phyloP scores from a whole-genome alignment of 1,140 invertebrate species.

The Lasioglossum albipes region DNA sequence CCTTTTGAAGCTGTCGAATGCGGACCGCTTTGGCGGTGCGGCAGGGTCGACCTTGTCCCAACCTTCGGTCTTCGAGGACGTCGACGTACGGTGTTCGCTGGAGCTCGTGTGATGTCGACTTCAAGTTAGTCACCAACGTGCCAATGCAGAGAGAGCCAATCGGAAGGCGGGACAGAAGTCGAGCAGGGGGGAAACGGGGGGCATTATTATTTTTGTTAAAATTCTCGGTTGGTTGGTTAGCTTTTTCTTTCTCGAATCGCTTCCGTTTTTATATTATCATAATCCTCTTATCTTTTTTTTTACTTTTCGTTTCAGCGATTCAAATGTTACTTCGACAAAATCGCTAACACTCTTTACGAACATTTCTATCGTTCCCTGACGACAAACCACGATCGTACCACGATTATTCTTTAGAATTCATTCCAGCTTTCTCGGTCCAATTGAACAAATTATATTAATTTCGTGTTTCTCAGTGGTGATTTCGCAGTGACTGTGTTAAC shows the following conservation, averaged over 20 bases:
- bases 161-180: conserved; percentile 60
- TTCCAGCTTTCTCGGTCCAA: too few species aligned
- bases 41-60: conserved; percentile 75
- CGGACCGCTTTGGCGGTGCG: conserved; percentile 72
- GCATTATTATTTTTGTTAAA: conserved; percentile 58
- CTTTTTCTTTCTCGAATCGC: conserved; percentile 2
- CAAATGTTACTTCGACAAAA: conserved; percentile 11
- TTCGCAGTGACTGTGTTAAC: too few species aligned
- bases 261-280: too few species aligned
- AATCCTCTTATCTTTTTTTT: not conserved
- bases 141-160: conserved; percentile 72
- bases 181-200: conserved; percentile 43
- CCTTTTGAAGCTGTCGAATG: conserved; percentile 80
- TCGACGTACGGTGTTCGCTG: conserved; percentile 78
- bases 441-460: too few species aligned
- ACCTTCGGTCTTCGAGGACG: conserved; percentile 76
- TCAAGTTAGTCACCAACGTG: conserved; percentile 74
- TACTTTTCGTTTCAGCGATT: not conserved
- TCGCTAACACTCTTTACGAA: conserved; percentile 25
- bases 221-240: conserved; percentile 40
- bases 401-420: not conserved
- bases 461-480: too few species aligned
- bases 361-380: conserved; percentile 3
- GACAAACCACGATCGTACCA: not conserved
- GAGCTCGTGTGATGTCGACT: conserved; percentile 79